Evolutionary conservation across 1,140 invertebrate species (phyloP), one percentile per base, ranked within the genome.

Genomic region (Camponotus pennsylvanicus): DNA sequence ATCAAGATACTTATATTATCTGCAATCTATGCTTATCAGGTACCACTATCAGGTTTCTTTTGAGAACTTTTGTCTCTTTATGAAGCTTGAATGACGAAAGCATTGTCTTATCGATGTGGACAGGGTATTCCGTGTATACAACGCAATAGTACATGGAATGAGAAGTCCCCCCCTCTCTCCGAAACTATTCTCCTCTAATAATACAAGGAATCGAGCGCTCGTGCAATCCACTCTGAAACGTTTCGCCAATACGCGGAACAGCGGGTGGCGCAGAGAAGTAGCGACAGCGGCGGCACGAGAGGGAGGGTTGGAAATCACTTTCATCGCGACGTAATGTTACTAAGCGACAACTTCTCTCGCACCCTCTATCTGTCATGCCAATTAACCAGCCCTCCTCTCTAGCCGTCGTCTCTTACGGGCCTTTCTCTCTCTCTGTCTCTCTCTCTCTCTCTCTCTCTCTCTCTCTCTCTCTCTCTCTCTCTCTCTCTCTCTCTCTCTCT

Each of bases 281-380:
- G 67, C 37, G 34, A 45, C 37, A 49, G 63, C 45, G 37, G 83
- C 63, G 13, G 55, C 57, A 76, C 57, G 77, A 69, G 61, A 87
- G 70, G 49, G 82, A 87, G 89, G 85, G 59, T 85, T 83, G 88
- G 87, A 91, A 93, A 94, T 93, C 93, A 93, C 91, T 93, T 92
- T 93, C 91, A 93, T 94, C 92, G 91, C 91, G 89, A 91, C 93
- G 93, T 93, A 93, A 94, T 94, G 93, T 93, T 92, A 94, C 93
- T 93, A 93, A 94, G 92, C 93, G 93, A 94, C 93, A 93, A 94
- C 91, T 92, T 92, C 92, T 93, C 92, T 93, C 93, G 92, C 93
- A 93, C 93, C 93, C 93, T 92, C 93, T 93, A 93, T 94, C 93
- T 92, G 93, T 93, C 93, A 93, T 92, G 92, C 92, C 93, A 94